Evolutionary conservation across 2,113 vertebrate species (phyloP), one percentile per base, ranked within the genome.

Genomic region (Malurus cyaneus): DNA sequence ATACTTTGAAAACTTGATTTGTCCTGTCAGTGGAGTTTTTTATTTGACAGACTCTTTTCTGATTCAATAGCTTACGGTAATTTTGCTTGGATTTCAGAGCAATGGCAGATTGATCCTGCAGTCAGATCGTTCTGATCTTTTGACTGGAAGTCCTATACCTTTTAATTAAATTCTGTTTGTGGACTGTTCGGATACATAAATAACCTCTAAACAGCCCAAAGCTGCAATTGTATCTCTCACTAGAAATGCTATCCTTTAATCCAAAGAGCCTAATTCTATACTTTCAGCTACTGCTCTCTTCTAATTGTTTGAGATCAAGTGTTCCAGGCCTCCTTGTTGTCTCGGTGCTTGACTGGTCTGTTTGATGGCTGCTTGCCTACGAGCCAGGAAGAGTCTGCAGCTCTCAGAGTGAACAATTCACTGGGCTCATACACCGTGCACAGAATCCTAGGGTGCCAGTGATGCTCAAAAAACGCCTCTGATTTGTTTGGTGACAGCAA

Each of bases 261-360:
- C 92, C 67, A 81, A 86, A 79, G 21, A 87, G 8, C 14, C 31
- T 76, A 71, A 74, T 72, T 83, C 42, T 61, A 14, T 39, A 42
- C 11, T 82, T 79, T 91, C 57, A 89, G 61, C 44, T 84, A 76
- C 36, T 61, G 28, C 29, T 92, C 91, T 96, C 91, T 70, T 69
- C 41, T 77, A 73, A 80, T 70, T 86, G 25, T 77, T 88, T 82
- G 74, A 62, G 66, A 88, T 88, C 87, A 89, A 91, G 14, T 85
- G 44, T 69, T 82, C 5, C 2, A 89, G 39, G 32, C 8, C 26
- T 73, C 62, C 34, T 31, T 79, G 21, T 50, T 93, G 69, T 87
- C 92, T 88, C 5, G 0, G 36, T 74, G 12, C 13, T 39, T 28
- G 14, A 19, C 23, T 44, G 14, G 32, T 62, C 23, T 67, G 17